Conservation (phyloP, 2,797 vertebrate species). For the Chelon labrosus region DNA sequence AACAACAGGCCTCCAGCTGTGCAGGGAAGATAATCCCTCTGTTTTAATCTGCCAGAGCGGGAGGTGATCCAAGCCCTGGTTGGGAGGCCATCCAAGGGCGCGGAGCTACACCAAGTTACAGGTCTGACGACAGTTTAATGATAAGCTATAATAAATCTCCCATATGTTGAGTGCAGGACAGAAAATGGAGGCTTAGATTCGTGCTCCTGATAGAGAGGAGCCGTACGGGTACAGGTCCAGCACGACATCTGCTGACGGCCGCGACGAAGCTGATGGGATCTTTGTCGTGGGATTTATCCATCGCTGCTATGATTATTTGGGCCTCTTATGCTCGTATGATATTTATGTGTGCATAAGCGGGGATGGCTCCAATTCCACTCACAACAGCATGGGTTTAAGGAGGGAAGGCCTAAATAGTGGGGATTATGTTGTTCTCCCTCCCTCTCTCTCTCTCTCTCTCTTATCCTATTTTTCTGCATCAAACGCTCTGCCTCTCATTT, state of each 20-base stretch:
- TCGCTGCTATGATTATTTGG: slow-evolving; percentile 60
- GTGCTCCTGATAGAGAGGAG: slow-evolving; percentile 14
- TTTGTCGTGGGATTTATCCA: slow-evolving; percentile 55
- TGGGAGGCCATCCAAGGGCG: slow-evolving; percentile 17
- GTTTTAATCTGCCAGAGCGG: slow-evolving; percentile 66
- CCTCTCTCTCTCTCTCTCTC: slow-evolving; percentile 55
- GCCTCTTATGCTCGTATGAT: slow-evolving; percentile 53
- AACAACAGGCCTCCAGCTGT: slow-evolving; percentile 67
- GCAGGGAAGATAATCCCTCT: slow-evolving; percentile 67
- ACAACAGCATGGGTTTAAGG: slow-evolving; percentile 55
- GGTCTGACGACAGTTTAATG: slow-evolving; percentile 38
- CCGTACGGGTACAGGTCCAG: slow-evolving; percentile 16
- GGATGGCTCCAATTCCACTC: slow-evolving; percentile 55
- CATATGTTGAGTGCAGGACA: slow-evolving; percentile 25
- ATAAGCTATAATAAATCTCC: slow-evolving; percentile 10
- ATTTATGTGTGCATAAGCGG: slow-evolving; percentile 50
- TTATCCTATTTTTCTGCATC: slow-evolving; percentile 64
- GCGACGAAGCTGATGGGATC: slow-evolving; percentile 35
- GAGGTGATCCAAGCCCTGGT: slow-evolving; percentile 34
- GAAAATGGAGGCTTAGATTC: slow-evolving; percentile 14
- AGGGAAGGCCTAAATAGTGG: slow-evolving; percentile 72
- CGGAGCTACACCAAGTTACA: not conserved
- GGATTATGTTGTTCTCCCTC: slow-evolving; percentile 71
- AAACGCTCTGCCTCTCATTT: slow-evolving; percentile 52
- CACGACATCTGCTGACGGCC: slow-evolving; percentile 40